phyloP scores from a whole-genome alignment of 2,888 invertebrate species.

The Xestia sexstrigata region DNA sequence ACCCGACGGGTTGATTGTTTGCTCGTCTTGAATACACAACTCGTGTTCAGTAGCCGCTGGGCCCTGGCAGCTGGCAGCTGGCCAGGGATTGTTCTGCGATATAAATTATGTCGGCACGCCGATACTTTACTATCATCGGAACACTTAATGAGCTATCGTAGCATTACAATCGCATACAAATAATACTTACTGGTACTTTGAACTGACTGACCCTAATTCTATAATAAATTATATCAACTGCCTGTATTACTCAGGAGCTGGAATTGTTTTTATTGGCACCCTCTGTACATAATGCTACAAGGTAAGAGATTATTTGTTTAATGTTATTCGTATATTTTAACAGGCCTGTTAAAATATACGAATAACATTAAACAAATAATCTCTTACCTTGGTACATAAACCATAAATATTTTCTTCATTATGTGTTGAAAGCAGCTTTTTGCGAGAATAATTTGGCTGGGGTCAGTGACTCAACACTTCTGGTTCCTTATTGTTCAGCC shows the following conservation, averaged over 20 bases:
- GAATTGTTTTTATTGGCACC: conserved; percentile 11
- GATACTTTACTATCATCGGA: conserved; percentile 71
- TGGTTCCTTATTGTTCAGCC: conserved; percentile 65
- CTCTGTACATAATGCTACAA: background rate
- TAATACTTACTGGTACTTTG: conserved; percentile 36
- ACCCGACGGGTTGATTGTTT: conserved; percentile 73
- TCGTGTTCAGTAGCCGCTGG: conserved; percentile 65
- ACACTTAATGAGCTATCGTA: conserved; percentile 67
- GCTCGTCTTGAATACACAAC: conserved; percentile 69
- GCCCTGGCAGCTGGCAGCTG: conserved; percentile 55
- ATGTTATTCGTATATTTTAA: conserved; percentile 4
- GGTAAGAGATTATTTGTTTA: conserved; percentile 10
- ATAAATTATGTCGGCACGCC: conserved; percentile 73
- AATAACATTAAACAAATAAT: too few relatives aligned
- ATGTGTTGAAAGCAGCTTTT: conserved; percentile 39
- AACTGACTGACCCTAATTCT: conserved; percentile 22
- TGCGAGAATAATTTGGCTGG: conserved; percentile 37
- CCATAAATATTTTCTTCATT: conserved; percentile 17
- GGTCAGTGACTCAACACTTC: conserved; percentile 67
- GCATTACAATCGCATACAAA: conserved; percentile 47
- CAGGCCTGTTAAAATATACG: too few relatives aligned
- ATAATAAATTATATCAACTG: conserved; percentile 27
- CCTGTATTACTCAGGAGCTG: background rate
- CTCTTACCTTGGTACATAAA: too few relatives aligned
- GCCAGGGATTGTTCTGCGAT: conserved; percentile 75